phyloP scores from a whole-genome alignment of 1,140 invertebrate genomes.

The Drosophila sp. region DNA sequence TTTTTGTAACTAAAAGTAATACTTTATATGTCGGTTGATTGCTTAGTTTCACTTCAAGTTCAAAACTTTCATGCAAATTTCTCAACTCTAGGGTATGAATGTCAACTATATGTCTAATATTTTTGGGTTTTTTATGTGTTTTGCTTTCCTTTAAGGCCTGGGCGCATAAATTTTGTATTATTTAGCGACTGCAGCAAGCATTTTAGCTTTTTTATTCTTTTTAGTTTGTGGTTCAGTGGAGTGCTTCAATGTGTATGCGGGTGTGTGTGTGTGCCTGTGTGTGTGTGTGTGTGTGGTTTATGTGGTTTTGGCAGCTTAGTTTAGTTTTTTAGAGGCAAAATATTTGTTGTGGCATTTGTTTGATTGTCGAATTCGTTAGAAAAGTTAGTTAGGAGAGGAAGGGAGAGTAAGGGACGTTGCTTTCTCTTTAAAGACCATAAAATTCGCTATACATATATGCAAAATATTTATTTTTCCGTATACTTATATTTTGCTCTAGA shows the following conservation, averaged over 20 bases:
- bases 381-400: not conserved
- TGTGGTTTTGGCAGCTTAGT: slow-evolving; percentile 10
- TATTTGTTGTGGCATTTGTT: slow-evolving; percentile 10
- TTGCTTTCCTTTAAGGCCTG: slow-evolving; percentile 8
- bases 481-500: not conserved
- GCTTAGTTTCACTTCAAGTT: no score
- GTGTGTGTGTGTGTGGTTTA: not conserved
- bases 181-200: slow-evolving; percentile 17
- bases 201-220: not conserved
- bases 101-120: not conserved
- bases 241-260: not conserved
- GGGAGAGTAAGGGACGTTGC: not conserved
- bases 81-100: not conserved
- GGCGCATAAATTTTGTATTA: slow-evolving; percentile 16
- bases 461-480: not conserved
- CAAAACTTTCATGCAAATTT: no score
- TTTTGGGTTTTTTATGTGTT: slow-evolving; percentile 11
- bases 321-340: not conserved
- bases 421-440: not conserved
- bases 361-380: slow-evolving; percentile 9
- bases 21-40: no score
- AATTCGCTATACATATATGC: not conserved
- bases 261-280: not conserved
- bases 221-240: not conserved
- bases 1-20: no score